Evolutionary conservation across 2,797 vertebrate genomes (phyloP), one percentile per base, ranked within the genome.

Genomic region (Malurus leucopterus): DNA sequence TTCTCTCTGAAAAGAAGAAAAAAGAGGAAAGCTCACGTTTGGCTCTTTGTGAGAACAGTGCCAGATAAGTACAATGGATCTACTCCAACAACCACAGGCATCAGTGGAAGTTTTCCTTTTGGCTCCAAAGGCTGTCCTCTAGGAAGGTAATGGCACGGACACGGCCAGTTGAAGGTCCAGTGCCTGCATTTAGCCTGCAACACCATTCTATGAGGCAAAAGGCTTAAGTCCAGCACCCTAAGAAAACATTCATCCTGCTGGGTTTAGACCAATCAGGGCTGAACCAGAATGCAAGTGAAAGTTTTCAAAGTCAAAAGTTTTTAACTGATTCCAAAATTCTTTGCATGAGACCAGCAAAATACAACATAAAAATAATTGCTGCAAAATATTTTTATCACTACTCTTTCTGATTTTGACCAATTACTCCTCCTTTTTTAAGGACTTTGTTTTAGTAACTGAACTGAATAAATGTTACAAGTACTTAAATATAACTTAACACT

Each of bases 21-120:
- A 75, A 59, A 82, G 6, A 34, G 22, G 9, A 57, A 74, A 78
- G 2, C 8, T 47, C 38, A 11, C 1, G 1, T 44, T 30, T 63
- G 54, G 4, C 29, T 83, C 20, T 49, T 74, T 11, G 22, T 32
- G 29, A 80, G 16, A 0, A 0, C 8, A 15, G 5, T 4, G 22
- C 6, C 19, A 51, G 54, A 1, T 8, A 57, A 61, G 7, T 20
- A 46, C n/a, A 55, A 69, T 86, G 21, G 13, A 75, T 32, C 29
- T 72, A 10, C 19, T 41, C 26, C 50, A 32, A 17, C 14, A 26
- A 59, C 36, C 0, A 0, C 23, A 44, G 18, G 18, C 16, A 26
- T n/a, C 6, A 27, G 30, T 23, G 22, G 24, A 17, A 78, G 3
- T 24, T 64, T 69, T 73, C 13, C 6, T 21, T 86, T 62, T 1